Evolutionary conservation across 2,113 vertebrate species (phyloP), one percentile per base, ranked within the genome.

Genomic region (Lanius collurio): DNA sequence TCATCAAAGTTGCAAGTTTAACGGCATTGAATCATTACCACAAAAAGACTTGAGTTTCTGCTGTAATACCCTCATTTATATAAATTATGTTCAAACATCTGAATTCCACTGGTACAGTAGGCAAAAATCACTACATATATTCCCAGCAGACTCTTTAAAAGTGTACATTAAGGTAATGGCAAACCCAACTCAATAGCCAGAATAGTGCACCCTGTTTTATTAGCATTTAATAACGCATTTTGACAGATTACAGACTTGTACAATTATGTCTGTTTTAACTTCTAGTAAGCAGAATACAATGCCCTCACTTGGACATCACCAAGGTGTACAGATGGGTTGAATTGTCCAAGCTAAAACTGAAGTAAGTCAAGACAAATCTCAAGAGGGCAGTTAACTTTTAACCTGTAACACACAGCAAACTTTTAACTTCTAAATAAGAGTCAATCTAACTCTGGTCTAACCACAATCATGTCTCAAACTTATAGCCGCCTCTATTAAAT

Each of bases 221-320:
- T 24, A 56, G 23, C 33, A 83, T 41, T 60, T 26, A 69, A 60
- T 10, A 24, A 33, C 3, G 7, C 13, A 15, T 73, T 89, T 62
- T 63, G 11, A 74, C 17, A 47, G 41, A 44, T 46, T 44, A 50
- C 12, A 59, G 26, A 70, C 13, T 28, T 42, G 33, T 11, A 41
- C 4, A n/a, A 64, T 68, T 60, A 80, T 12, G 74, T 88, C 27
- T 67, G 10, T 23, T 63, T 52, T 56, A 78, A 68, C 31, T 74
- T 64, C 15, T 41, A 67, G 44, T 31, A 39, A 55, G 67, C 7
- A 84, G 30, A 41, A 33, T 39, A 15, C 0, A 0, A 50, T 35
- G 27, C 9, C 17, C 30, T 89, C 39, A 62, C 15, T 81, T 42
- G 27, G 24, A 39, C 6, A 30, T 26, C 18, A 77, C 6, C 9